Percentiles rank a stretch among this genome's conserved stretches.
These are phyloP conservation scores for Acanthacorydalis orientalis DNA, from an alignment of 2,888 invertebrate genomes.

Conservation along the genomic window DNA sequence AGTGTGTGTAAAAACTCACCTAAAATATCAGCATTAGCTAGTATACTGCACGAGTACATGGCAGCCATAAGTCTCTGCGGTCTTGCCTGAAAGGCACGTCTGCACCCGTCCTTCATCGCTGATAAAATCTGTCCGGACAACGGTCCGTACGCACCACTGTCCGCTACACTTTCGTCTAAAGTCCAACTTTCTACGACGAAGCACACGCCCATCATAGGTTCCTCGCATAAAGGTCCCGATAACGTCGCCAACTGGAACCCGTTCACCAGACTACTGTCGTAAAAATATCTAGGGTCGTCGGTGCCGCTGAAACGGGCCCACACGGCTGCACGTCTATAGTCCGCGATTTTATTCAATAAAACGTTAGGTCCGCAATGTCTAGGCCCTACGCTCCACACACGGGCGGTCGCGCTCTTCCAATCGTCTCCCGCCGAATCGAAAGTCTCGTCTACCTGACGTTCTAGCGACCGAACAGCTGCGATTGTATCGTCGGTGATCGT, in stretches of 20 bases:
- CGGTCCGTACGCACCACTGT: constrained; percentile 24
- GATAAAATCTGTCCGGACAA: constrained; percentile 76
- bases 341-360: constrained; percentile 60
- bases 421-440: constrained; percentile 24
- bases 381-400: constrained; percentile 88
- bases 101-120: constrained; percentile 75
- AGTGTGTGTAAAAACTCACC: constrained; percentile 65
- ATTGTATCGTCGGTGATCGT: constrained; percentile 25
- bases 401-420: constrained; percentile 33
- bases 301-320: constrained; percentile 26
- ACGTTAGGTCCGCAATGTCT: constrained; percentile 79
- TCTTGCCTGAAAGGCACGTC: constrained; percentile 74
- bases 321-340: constrained; percentile 41
- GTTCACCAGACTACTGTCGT: constrained; percentile 66
- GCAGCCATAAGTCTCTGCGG: constrained; percentile 87
- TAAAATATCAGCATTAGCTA: constrained; percentile 71
- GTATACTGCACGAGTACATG: constrained; percentile 73
- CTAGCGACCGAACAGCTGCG: constrained; percentile 28
- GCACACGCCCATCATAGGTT: constrained; percentile 90
- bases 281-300: constrained; percentile 38
- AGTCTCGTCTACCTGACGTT: constrained; percentile 12
- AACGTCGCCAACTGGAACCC: constrained; percentile 75
- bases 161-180: constrained; percentile 24
- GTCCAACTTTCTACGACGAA: constrained; percentile 80
- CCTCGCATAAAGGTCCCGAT: constrained; percentile 91